Evolutionary conservation across 2,113 vertebrate genomes (phyloP).

Genomic region (Phyllostomus discolor): DNA sequence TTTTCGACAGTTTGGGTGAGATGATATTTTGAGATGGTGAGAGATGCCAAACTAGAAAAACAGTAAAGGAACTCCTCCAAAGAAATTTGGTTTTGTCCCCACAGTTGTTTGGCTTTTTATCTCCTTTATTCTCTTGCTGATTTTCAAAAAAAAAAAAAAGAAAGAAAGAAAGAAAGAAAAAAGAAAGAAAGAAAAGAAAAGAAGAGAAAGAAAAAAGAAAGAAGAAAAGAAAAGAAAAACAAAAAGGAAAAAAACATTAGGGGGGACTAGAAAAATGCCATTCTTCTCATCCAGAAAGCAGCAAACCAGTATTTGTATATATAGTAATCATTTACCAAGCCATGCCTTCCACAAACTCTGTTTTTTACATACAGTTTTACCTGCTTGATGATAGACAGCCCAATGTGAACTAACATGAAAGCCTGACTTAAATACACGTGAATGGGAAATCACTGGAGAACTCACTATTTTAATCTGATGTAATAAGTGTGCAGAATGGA

Average conservation of each 20-base stretch:
- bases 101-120: conserved; percentile 65
- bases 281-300: not conserved
- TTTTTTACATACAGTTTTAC: not conserved
- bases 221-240: not conserved
- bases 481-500: not conserved
- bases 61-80: conserved; percentile 67
- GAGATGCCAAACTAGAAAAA: conserved; percentile 81
- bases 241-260: not conserved
- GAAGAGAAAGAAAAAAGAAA: too few species aligned
- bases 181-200: too few species aligned
- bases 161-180: too few species aligned
- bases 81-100: conserved; percentile 71
- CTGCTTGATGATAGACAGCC: not conserved
- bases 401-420: not conserved
- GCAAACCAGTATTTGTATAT: not conserved
- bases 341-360: not conserved
- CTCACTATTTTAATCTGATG: not conserved
- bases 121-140: conserved; percentile 39
- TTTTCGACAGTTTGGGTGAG: conserved; percentile 82
- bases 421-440: not conserved
- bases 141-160: not conserved
- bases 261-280: not conserved
- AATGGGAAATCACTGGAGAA: not conserved
- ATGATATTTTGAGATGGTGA: conserved; percentile 84
- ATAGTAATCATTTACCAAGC: not conserved